phyloP scores from a whole-genome alignment of 2,113 vertebrate species.

The Glareola pratincola region DNA sequence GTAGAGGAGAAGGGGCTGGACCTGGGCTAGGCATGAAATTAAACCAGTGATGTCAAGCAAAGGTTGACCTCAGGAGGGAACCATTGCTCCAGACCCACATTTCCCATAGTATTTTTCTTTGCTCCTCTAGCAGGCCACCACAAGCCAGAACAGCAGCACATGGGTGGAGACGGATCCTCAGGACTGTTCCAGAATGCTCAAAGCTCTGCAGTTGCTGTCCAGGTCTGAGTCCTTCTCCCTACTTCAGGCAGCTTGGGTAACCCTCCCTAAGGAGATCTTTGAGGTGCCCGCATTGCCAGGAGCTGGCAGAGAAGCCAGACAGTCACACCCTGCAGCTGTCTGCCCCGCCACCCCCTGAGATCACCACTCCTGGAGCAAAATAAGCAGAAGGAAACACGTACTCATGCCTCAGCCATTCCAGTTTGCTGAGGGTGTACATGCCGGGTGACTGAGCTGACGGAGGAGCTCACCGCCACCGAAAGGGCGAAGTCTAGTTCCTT shows the following conservation, averaged over 20 bases:
- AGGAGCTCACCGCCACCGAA: not conserved
- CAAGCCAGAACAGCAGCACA: not conserved
- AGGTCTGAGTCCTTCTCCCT: not conserved
- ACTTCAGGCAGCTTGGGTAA: not conserved
- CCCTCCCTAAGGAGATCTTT: not conserved
- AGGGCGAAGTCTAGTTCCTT: not conserved
- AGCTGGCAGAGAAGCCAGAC: not conserved
- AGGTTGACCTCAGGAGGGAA: not conserved
- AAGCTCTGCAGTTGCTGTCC: not conserved
- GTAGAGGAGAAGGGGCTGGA: not conserved
- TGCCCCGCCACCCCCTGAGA: not conserved
- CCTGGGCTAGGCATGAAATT: not conserved
- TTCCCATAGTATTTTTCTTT: not conserved
- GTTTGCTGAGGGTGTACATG: not conserved
- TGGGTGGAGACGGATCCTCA: not conserved
- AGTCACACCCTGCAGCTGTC: conserved; percentile 16
- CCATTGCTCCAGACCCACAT: not conserved
- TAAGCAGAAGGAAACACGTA: not conserved
- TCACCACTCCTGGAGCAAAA: not conserved
- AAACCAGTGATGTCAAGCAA: not conserved
- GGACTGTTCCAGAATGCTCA: not conserved
- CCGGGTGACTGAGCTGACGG: not conserved
- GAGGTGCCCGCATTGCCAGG: not conserved
- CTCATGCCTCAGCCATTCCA: not conserved
- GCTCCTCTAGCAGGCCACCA: not conserved